Conservation (phyloP, 2,888 invertebrate genomes). For the Pachymerium ferrugineum region DNA sequence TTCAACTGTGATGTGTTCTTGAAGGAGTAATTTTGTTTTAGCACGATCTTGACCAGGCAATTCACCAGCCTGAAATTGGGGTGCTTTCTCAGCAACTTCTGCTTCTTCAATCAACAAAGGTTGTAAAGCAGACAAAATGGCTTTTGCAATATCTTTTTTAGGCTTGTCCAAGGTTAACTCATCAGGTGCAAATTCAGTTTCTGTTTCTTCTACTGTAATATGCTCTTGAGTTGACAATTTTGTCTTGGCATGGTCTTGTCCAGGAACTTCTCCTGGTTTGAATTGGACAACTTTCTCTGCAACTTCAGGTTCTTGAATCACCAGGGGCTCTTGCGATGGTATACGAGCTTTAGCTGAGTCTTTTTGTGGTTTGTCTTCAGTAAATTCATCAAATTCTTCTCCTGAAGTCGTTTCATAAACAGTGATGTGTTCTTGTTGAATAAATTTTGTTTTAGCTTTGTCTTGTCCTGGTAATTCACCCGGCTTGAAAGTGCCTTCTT, state of each 20-base stretch:
- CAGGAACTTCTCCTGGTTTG: slow-evolving; percentile 32
- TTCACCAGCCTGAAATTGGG: slow-evolving; percentile 33
- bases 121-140: not conserved
- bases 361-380: slow-evolving; percentile 1
- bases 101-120: slow-evolving; percentile 32
- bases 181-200: slow-evolving; percentile 45
- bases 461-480: slow-evolving; percentile 33
- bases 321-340: slow-evolving; percentile 13
- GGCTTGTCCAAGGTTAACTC: slow-evolving; percentile 30
- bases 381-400: slow-evolving; percentile 26
- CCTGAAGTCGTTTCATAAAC: not conserved
- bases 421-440: slow-evolving; percentile 38
- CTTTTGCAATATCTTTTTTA: slow-evolving; percentile 28
- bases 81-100: slow-evolving; percentile 30
- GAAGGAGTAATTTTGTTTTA: slow-evolving; percentile 41
- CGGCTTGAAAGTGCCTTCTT: slow-evolving; percentile 25
- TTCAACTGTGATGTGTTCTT: slow-evolving; percentile 47
- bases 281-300: slow-evolving; percentile 28
- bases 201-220: slow-evolving; percentile 48
- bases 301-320: slow-evolving; percentile 32
- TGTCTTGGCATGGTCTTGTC: slow-evolving; percentile 38
- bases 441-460: slow-evolving; percentile 30
- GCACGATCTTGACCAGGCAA: slow-evolving; percentile 54
- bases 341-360: slow-evolving; percentile 13
- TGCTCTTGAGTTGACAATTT: slow-evolving; percentile 45